Percentiles rank a stretch among this genome's conserved stretches.
phyloP scores from a whole-genome alignment of 2,797 vertebrate genomes.

The Eulemur mongoz region DNA sequence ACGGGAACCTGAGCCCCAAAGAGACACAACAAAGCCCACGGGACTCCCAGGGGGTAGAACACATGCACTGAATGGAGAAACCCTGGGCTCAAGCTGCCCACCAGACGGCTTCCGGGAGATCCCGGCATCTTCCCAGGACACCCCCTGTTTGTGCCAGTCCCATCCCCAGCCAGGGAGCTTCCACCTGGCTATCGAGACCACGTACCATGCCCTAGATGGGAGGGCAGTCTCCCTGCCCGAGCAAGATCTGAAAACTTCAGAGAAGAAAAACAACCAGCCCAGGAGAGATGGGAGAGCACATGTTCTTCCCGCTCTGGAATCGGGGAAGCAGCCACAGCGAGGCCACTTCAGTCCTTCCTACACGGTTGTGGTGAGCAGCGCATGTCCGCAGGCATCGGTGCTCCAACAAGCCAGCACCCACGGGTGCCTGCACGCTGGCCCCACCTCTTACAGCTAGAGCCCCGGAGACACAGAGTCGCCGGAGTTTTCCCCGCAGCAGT shows the following conservation, averaged over 20 bases:
- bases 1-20: not conserved
- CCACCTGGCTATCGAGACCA: not conserved
- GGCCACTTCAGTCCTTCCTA: not conserved
- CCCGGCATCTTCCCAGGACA: not conserved
- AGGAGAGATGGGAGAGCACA: not conserved
- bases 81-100: not conserved
- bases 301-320: not conserved
- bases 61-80: not conserved
- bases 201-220: not conserved
- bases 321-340: not conserved
- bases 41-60: not conserved
- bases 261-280: not conserved
- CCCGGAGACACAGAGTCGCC: not conserved
- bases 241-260: not conserved
- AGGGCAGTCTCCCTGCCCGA: not conserved
- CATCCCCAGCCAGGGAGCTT: not conserved
- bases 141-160: not conserved
- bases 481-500: not conserved
- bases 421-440: fast-evolving
- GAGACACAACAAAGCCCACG: not conserved
- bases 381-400: fast-evolving
- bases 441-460: not conserved
- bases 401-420: not conserved
- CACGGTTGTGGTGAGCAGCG: fast-evolving
- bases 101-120: not conserved